Evolutionary conservation across 2,113 vertebrate genomes (phyloP).

Genomic region (Marmota monax): DNA sequence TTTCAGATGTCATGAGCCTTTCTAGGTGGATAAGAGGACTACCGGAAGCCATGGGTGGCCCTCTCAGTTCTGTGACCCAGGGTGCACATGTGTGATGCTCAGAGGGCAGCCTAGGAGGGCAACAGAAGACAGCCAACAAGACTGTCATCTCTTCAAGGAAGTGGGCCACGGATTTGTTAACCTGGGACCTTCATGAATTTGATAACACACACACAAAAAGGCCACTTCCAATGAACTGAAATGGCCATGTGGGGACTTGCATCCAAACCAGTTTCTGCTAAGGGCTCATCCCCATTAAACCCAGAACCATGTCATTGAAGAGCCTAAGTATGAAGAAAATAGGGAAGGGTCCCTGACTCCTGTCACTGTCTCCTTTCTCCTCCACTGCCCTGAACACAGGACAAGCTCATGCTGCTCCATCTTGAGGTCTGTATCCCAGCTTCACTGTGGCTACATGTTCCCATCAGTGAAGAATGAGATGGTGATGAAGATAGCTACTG

Average conservation of each 20-base stretch:
- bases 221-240: neutral
- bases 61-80: neutral
- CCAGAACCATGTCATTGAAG: neutral
- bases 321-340: neutral
- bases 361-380: neutral
- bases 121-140: neutral
- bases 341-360: too few species aligned
- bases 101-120: neutral
- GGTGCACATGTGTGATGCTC: neutral
- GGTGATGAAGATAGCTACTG: neutral
- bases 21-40: neutral
- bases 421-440: neutral
- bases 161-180: neutral
- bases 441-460: slow-evolving; percentile 6
- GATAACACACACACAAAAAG: neutral
- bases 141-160: neutral
- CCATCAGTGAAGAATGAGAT: neutral
- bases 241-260: neutral
- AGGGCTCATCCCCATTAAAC: neutral
- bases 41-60: neutral
- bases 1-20: neutral
- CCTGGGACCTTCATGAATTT: neutral
- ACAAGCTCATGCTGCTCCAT: neutral
- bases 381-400: neutral
- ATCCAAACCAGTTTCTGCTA: neutral